These are phyloP conservation scores for Lysandra coridon DNA, from an alignment of 2,888 invertebrate genomes.

Conservation along the genomic window DNA sequence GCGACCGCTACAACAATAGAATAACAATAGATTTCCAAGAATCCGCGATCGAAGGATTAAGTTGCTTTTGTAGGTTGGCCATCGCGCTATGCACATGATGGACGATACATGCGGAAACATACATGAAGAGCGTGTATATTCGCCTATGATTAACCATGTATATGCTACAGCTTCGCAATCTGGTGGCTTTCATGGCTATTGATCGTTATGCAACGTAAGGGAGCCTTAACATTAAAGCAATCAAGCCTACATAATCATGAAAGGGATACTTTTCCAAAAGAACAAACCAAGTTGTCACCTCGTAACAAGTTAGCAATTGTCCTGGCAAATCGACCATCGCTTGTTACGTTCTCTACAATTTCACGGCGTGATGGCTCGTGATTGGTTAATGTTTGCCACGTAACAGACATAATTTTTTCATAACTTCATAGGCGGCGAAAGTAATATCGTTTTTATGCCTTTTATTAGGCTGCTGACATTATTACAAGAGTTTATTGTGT, in stretches of 20 bases:
- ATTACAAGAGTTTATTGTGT: background rate
- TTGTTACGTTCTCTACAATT: conserved; percentile 28
- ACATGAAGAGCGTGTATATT: too few relatives aligned
- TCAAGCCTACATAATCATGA: background rate
- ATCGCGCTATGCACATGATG: too few relatives aligned
- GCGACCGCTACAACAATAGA: too few relatives aligned
- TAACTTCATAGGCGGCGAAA: conserved; percentile 28
- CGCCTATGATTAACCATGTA: too few relatives aligned
- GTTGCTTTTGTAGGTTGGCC: too few relatives aligned
- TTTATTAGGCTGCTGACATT: background rate
- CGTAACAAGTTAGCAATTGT: conserved; percentile 34
- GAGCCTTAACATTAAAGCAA: background rate
- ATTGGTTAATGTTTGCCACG: conserved; percentile 26
- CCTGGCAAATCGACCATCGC: conserved; percentile 31
- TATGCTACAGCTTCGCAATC: too few relatives aligned
- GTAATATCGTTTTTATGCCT: background rate
- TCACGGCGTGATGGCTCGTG: conserved; percentile 31
- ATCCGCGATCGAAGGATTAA: too few relatives aligned
- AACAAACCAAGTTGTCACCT: background rate
- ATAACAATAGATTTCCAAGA: too few relatives aligned
- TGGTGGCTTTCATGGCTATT: too few relatives aligned
- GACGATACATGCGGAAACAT: too few relatives aligned
- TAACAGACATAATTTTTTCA: conserved; percentile 19
- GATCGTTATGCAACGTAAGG: too few relatives aligned
- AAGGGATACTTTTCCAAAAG: background rate